A percentile compares a stretch with the other conserved stretches of the same genome.
These are phyloP conservation scores for Aspidapion aeneum DNA, from an alignment of 2,888 invertebrate genomes.

Conservation along the genomic window DNA sequence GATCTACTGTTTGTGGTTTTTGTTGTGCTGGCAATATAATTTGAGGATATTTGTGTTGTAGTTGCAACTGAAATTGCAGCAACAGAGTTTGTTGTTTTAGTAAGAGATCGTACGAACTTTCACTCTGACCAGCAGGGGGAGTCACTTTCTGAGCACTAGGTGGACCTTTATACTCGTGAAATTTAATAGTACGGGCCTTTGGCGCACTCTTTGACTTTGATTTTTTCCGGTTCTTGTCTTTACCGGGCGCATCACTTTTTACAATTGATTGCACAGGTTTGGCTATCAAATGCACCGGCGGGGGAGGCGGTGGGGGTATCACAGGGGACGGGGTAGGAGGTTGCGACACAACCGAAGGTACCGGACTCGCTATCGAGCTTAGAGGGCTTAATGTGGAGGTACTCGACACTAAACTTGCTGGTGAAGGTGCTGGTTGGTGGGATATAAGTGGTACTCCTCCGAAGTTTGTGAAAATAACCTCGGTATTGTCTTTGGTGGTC, in stretches of 20 bases:
- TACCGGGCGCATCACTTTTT: constrained; percentile 58
- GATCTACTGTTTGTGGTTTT: constrained; percentile 39
- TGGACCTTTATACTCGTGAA: constrained; percentile 95
- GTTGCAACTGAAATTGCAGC: constrained; percentile 81
- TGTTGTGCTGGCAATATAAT: constrained; percentile 74
- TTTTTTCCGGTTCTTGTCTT: constrained; percentile 79
- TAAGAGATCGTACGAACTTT: constrained; percentile 87
- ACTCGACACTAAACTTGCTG: constrained; percentile 52
- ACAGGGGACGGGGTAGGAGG: constrained; percentile 56
- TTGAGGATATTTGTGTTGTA: constrained; percentile 79
- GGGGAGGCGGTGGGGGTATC: constrained; percentile 53
- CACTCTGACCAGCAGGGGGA: constrained; percentile 54
- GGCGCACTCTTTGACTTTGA: constrained; percentile 76
- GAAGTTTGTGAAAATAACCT: constrained; percentile 55
- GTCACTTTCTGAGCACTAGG: constrained; percentile 76
- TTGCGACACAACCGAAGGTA: constrained; percentile 42
- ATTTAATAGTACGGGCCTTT: constrained; percentile 88
- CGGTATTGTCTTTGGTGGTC: constrained; percentile 40
- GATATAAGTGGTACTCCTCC: constrained; percentile 50
- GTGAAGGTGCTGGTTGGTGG: constrained; percentile 39
- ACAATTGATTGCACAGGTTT: constrained; percentile 42
- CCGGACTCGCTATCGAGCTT: constrained; percentile 62
- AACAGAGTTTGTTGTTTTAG: constrained; percentile 93
- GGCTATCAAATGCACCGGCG: constrained; percentile 50
- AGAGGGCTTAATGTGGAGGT: constrained; percentile 65